Percentiles rank a stretch among this genome's conserved stretches.
Evolutionary conservation across 2,113 vertebrate species (phyloP).

Genomic region (Emberiza fucata): DNA sequence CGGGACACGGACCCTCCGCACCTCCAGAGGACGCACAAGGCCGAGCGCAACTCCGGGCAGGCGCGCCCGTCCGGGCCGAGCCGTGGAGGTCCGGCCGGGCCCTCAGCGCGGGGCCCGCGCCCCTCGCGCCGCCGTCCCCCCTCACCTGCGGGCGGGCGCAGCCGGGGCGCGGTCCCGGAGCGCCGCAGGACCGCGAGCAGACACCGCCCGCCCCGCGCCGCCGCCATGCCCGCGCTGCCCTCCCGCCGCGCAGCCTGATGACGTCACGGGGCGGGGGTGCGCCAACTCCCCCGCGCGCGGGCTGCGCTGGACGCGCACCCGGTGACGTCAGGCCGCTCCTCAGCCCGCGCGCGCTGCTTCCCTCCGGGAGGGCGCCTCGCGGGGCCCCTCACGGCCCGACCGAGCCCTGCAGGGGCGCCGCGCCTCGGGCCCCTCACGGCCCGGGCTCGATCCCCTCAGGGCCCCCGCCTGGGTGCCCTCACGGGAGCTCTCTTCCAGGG

Average conservation of each 20-base stretch:
- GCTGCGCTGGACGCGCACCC: background rate
- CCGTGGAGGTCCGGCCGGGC: background rate
- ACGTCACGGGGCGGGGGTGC: background rate
- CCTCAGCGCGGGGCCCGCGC: background rate
- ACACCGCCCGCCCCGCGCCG: background rate
- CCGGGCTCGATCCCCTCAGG: background rate
- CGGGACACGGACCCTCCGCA: background rate
- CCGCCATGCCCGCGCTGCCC: background rate
- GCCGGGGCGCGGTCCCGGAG: background rate
- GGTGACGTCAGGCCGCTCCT: background rate
- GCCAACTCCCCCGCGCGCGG: background rate
- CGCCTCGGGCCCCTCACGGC: too few species aligned
- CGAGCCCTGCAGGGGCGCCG: too few species aligned
- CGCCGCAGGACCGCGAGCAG: background rate
- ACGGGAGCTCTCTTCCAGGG: background rate
- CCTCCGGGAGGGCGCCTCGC: too few species aligned
- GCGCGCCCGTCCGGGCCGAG: background rate
- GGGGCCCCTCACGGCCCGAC: too few species aligned
- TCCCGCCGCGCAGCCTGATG: background rate
- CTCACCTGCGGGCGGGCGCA: background rate
- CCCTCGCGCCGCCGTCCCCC: background rate
- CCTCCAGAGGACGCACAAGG: background rate
- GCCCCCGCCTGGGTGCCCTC: background rate
- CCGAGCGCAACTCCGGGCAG: background rate
- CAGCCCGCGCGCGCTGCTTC: background rate